Evolutionary conservation across 2,888 invertebrate genomes (phyloP).

Genomic region (Leuctra nigra): DNA sequence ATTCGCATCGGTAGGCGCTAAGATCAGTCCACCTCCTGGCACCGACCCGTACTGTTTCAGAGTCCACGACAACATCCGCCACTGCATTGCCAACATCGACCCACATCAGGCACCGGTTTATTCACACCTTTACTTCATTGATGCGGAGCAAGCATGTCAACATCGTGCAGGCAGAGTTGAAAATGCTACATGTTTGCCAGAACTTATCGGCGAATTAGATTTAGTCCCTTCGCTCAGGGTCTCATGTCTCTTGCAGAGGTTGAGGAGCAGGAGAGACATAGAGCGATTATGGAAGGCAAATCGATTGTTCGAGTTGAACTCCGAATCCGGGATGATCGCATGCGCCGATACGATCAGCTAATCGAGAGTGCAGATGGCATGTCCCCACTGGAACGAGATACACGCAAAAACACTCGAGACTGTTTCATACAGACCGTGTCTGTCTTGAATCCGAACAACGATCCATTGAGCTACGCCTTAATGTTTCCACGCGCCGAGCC

Average conservation of each 20-base stretch:
- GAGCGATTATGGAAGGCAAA: background rate
- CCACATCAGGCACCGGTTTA: background rate
- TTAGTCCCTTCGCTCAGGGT: background rate
- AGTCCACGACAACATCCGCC: background rate
- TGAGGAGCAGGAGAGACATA: background rate
- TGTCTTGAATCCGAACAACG: background rate
- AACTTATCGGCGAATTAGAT: background rate
- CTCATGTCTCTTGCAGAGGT: background rate
- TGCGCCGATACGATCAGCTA: background rate
- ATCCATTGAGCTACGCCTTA: conserved; percentile 3
- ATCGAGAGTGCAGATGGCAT: background rate
- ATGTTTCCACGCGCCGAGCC: background rate
- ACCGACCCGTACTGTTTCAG: background rate
- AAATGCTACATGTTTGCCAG: background rate
- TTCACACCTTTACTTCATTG: background rate
- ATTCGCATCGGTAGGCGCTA: conserved; percentile 5
- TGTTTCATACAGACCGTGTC: background rate
- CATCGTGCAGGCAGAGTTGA: background rate
- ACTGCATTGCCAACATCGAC: background rate
- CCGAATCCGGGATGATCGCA: conserved; percentile 27
- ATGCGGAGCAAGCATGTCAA: background rate
- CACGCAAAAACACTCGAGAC: background rate
- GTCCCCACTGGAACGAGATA: background rate
- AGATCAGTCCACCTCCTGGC: background rate
- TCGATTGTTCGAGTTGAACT: background rate